Conservation (phyloP, 2,113 vertebrate species). For the Bostrychus sinensis region DNA sequence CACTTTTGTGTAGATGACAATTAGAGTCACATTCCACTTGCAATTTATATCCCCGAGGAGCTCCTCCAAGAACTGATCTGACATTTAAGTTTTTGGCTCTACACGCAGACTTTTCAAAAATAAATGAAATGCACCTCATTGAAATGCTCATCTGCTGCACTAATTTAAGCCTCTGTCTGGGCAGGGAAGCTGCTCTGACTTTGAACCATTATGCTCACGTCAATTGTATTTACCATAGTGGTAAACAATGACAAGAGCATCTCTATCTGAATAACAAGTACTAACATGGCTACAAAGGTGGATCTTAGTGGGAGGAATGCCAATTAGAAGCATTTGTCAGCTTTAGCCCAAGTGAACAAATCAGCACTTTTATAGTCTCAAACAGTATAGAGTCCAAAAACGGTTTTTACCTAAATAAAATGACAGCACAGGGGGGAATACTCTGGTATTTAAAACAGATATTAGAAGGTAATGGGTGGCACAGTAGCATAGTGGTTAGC, state of each 20-base stretch:
- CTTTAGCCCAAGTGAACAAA: constrained; percentile 27
- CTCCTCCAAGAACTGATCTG: constrained; percentile 22
- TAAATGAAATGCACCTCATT: constrained; percentile 50
- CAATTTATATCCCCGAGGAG: constrained; percentile 20
- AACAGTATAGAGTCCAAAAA: background rate
- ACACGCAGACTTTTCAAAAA: constrained; percentile 25
- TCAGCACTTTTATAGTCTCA: constrained; percentile 3
- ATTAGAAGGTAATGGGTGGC: too few relatives aligned
- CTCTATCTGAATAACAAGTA: constrained; percentile 55
- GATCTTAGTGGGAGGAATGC: constrained; percentile 46
- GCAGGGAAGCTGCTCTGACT: constrained; percentile 48
- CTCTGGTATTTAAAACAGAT: too few relatives aligned
- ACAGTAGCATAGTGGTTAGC: too few relatives aligned
- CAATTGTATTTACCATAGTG: constrained; percentile 43
- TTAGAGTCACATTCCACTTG: constrained; percentile 23
- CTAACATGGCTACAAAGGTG: constrained; percentile 26
- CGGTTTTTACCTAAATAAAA: background rate
- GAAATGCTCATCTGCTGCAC: constrained; percentile 50
- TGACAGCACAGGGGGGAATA: too few relatives aligned
- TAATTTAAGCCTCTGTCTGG: constrained; percentile 48
- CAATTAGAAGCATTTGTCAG: constrained; percentile 50
- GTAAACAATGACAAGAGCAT: constrained; percentile 45
- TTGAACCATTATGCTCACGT: constrained; percentile 55
- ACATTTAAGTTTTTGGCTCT: constrained; percentile 38
- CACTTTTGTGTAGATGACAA: constrained; percentile 44